Evolutionary conservation across 2,888 invertebrate genomes (phyloP), one percentile per base, ranked within the genome.

Genomic region (Melipona beecheii): DNA sequence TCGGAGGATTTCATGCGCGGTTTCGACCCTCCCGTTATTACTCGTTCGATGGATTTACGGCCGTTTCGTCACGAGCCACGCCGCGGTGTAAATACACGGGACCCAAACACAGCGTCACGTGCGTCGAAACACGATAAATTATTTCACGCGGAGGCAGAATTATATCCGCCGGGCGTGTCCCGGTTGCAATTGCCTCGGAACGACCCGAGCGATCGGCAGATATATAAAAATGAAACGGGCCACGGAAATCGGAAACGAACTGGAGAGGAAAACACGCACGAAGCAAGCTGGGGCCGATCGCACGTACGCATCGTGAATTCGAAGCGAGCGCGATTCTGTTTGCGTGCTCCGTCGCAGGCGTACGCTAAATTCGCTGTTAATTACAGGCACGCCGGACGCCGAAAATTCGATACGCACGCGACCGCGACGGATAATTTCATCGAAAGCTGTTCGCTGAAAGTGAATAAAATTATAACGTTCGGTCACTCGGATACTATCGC

Each of bases 11-110:
- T 81, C 69, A 83, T 75, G 73, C 36, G 77, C 73, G 27, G 24
- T 24, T 56, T 31, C 82, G 21, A 9, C 69, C 54, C 72, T 72
- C 84, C 81, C 87, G 88, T 86, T 89, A 89, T 89, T 87, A 89
- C 87, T 81, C 85, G 82, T 73, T 79, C 78, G 87, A 87, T 68
- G 75, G 87, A 90, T 90, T 89, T 87, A 89, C 85, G 78, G 27
- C 50, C 78, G 70, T 81, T 88, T 88, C 85, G 87, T 87, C 87
- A 83, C 89, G 81, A 86, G 86, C 84, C 75, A 68, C 72, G 43
- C 43, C 43, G 43, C 76, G 77, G 68, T 81, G 84, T 85, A 87
- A 90, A 89, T 86, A 87, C 76, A 81, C 68, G 54, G 62, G 21
- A 56, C 17, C n/a, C 24, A n/a, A 27, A 21, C 43, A 19, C 9